Conservation (phyloP, 2,113 vertebrate species). For the Corydoras sp. region DNA sequence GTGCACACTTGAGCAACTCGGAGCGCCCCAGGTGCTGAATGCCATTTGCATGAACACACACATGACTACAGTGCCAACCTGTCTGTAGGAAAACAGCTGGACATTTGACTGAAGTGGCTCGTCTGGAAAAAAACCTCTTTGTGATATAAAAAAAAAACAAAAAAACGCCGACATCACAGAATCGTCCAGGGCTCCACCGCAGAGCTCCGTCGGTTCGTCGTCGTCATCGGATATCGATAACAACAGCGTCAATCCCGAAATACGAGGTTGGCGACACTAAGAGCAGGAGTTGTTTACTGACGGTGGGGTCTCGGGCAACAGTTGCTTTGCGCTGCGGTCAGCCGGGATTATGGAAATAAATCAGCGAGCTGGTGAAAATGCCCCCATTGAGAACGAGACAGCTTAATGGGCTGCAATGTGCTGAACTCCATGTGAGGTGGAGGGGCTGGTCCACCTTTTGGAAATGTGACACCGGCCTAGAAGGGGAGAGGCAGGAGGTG, state of each 20-base stretch:
- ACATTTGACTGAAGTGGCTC: conserved; percentile 31
- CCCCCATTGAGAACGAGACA: conserved; percentile 56
- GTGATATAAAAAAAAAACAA: too few relatives aligned
- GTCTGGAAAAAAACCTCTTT: conserved; percentile 17
- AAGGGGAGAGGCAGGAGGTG: conserved; percentile 18
- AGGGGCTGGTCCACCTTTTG: conserved; percentile 51
- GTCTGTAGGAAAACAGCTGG: conserved; percentile 42
- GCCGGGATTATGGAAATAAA: conserved; percentile 55
- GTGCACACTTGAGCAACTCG: conserved; percentile 26
- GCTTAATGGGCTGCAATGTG: conserved; percentile 59
- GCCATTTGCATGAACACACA: conserved; percentile 40
- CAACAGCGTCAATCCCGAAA: too few relatives aligned
- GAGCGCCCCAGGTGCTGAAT: conserved; percentile 40
- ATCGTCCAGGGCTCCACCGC: too few relatives aligned
- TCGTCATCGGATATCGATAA: too few relatives aligned
- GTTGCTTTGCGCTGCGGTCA: conserved; percentile 27
- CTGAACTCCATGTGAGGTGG: conserved; percentile 49
- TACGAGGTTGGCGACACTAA: too few relatives aligned
- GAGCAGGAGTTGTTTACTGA: background rate
- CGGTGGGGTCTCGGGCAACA: conserved; percentile 9
- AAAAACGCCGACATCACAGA: too few relatives aligned
- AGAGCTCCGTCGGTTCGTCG: too few relatives aligned
- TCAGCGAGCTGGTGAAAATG: conserved; percentile 51
- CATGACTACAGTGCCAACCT: conserved; percentile 29
- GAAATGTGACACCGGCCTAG: conserved; percentile 52